phyloP scores from a whole-genome alignment of 1,140 invertebrate genomes.

The Planococcus citri region DNA sequence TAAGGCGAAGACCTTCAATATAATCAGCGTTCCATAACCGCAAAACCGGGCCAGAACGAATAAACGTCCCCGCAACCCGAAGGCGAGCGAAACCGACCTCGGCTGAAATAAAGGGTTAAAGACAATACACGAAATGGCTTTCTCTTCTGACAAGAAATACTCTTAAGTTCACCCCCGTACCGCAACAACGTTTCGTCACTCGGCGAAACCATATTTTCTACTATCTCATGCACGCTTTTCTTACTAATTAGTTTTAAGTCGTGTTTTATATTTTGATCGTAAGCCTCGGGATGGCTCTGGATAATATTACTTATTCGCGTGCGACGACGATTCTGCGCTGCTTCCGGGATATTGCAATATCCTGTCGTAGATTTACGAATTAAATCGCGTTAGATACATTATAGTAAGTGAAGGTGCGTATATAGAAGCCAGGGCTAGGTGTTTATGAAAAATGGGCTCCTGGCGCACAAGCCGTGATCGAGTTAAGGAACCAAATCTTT shows the following conservation, averaged over 20 bases:
- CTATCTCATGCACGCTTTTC: constrained; percentile 6
- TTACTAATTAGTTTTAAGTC: constrained; percentile 8
- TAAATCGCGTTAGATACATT: too few relatives aligned
- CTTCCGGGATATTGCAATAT: background rate
- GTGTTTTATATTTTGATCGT: background rate
- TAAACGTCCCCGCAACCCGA: constrained; percentile 11
- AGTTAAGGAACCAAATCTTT: too few relatives aligned
- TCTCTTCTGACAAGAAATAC: constrained; percentile 16
- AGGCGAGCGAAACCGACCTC: constrained; percentile 8
- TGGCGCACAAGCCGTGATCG: too few relatives aligned
- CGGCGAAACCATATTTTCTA: background rate
- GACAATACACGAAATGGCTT: constrained; percentile 20
- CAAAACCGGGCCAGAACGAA: constrained; percentile 18
- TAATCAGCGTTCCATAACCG: constrained; percentile 20
- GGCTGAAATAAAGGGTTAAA: constrained; percentile 10
- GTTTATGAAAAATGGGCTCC: too few relatives aligned
- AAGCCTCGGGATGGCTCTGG: background rate
- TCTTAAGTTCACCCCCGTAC: constrained; percentile 1
- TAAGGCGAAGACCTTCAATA: constrained; percentile 15
- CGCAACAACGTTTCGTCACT: background rate
- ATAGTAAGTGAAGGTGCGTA: too few relatives aligned
- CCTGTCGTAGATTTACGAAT: too few relatives aligned
- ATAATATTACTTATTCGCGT: background rate
- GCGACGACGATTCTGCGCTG: too few relatives aligned
- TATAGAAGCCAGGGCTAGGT: too few relatives aligned